Evolutionary conservation across 2,113 vertebrate species (phyloP).

Genomic region (Ascaphus truei): DNA sequence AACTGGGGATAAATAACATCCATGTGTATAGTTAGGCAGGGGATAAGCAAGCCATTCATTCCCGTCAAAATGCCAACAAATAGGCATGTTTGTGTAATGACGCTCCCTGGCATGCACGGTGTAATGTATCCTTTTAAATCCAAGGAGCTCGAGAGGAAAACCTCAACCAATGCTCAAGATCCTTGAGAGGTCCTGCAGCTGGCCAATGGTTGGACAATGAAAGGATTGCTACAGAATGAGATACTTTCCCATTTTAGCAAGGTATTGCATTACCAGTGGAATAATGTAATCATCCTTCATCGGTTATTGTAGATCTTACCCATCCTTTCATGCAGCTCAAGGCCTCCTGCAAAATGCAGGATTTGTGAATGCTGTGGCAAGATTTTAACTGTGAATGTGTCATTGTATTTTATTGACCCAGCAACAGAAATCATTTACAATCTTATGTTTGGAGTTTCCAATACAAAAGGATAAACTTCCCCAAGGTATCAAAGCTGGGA

Average conservation of each 20-base stretch:
- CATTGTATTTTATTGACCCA: too few relatives aligned
- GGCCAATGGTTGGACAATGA: not conserved
- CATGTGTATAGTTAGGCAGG: not conserved
- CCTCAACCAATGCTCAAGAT: not conserved
- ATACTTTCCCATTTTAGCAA: not conserved
- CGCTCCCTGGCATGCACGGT: not conserved
- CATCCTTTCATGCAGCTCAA: too few relatives aligned
- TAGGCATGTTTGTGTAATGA: not conserved
- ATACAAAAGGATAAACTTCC: too few relatives aligned
- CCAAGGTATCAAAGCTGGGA: too few relatives aligned
- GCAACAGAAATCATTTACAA: too few relatives aligned
- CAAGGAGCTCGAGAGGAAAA: not conserved
- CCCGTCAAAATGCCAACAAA: not conserved
- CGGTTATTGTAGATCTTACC: too few relatives aligned
- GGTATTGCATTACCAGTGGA: not conserved
- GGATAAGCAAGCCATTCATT: not conserved
- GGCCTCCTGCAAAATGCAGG: too few relatives aligned
- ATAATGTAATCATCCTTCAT: too few relatives aligned
- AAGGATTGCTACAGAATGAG: not conserved
- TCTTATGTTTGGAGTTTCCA: too few relatives aligned
- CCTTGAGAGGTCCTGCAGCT: not conserved
- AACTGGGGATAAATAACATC: not conserved
- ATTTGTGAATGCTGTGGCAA: too few relatives aligned
- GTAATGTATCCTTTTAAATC: too few relatives aligned
- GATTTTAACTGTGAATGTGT: too few relatives aligned